Evolutionary conservation across 1,140 invertebrate genomes (phyloP).

Genomic region (Drosophila elegans): DNA sequence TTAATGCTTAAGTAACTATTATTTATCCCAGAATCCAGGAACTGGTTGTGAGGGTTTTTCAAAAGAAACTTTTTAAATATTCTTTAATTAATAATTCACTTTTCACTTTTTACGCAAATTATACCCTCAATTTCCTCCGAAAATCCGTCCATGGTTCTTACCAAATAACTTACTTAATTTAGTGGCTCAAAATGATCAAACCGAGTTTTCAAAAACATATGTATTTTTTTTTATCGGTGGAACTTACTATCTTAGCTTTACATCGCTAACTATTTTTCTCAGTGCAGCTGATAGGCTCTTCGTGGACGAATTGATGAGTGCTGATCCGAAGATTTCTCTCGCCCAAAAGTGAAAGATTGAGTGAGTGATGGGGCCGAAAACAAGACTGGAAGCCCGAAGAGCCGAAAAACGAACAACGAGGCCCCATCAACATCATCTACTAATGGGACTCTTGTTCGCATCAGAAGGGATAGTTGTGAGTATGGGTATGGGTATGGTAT

Average conservation of each 20-base stretch:
- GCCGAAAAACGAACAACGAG: slow-evolving; percentile 27
- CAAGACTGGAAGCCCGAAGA: slow-evolving; percentile 72
- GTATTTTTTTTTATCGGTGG: too few species aligned
- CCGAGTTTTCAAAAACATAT: neutral
- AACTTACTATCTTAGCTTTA: too few species aligned
- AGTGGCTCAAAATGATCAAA: too few species aligned
- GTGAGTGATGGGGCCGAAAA: slow-evolving; percentile 27
- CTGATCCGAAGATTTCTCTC: slow-evolving; percentile 39
- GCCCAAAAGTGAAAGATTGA: slow-evolving; percentile 48
- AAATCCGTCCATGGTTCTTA: too few species aligned
- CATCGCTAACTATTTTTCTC: neutral
- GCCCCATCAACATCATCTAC: slow-evolving; percentile 73
- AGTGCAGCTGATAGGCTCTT: slow-evolving; percentile 10
- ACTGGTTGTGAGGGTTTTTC: too few species aligned
- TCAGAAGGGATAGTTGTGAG: neutral
- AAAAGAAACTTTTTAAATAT: too few species aligned
- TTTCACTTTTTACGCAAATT: too few species aligned
- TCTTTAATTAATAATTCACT: too few species aligned
- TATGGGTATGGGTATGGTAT: neutral
- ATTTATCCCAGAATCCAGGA: too few species aligned
- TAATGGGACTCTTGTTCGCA: slow-evolving; percentile 65
- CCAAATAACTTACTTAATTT: too few species aligned
- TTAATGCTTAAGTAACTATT: too few species aligned
- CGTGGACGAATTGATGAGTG: slow-evolving; percentile 26
- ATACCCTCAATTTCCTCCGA: too few species aligned